Evolutionary conservation across 2,113 vertebrate species (phyloP).

Genomic region (Pterocles orientalis): DNA sequence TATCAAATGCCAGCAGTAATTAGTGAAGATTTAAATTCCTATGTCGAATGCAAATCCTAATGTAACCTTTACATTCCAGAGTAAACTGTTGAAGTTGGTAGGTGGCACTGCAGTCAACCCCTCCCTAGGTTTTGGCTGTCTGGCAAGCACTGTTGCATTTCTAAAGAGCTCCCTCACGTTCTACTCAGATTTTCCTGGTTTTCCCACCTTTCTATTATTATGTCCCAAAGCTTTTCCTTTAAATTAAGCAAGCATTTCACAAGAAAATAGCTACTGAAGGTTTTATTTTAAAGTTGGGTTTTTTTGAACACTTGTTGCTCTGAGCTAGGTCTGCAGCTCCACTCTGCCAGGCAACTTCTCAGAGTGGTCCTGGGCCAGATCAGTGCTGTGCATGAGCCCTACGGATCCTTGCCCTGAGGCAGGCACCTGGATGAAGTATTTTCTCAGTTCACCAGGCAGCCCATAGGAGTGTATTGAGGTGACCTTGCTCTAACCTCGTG

Average conservation of each 20-base stretch:
- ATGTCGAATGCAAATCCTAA: not conserved
- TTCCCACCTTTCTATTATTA: not conserved
- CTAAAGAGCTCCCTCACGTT: not conserved
- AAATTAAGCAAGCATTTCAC: not conserved
- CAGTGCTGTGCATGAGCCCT: fast-evolving
- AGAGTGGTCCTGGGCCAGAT: not conserved
- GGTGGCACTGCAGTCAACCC: not conserved
- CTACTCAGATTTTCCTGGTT: not conserved
- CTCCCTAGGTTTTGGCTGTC: not conserved
- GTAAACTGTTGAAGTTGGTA: not conserved
- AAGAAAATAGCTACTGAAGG: not conserved
- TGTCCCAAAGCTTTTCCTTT: not conserved
- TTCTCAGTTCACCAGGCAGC: not conserved
- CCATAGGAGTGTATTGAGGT: not conserved
- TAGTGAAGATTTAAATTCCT: not conserved
- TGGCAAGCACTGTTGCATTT: not conserved
- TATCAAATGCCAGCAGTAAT: not conserved
- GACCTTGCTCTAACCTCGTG: not conserved
- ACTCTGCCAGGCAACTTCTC: fast-evolving
- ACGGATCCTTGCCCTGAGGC: not conserved
- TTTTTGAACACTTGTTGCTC: not conserved
- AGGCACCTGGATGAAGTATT: not conserved
- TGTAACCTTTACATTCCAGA: not conserved
- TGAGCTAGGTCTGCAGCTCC: fast-evolving
- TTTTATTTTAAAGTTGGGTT: not conserved